A percentile compares a stretch with the other conserved stretches of the same genome.
These are phyloP conservation scores for Micromys minutus DNA, from an alignment of 2,113 vertebrate genomes.

Conservation along the genomic window DNA sequence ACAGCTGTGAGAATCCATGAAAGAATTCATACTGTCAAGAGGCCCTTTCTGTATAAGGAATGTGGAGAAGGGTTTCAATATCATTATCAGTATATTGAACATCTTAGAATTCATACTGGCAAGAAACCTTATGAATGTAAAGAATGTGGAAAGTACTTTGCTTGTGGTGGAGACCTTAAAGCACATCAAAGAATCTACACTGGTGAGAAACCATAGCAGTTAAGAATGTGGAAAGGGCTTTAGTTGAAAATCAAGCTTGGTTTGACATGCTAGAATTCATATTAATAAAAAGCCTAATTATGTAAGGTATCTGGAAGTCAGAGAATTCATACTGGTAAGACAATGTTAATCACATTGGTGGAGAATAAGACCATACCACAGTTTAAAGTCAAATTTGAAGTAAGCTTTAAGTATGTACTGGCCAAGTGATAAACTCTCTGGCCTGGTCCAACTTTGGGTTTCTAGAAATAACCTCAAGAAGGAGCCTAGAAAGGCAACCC, in stretches of 20 bases:
- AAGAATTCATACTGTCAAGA: background rate
- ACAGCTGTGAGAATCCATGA: background rate
- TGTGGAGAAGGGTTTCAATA: background rate
- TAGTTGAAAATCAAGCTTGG: background rate
- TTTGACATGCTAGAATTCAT: background rate
- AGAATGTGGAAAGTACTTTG: conserved; percentile 18
- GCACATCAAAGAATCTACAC: background rate
- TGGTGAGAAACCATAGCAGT: background rate
- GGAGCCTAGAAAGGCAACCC: background rate
- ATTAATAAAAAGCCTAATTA: background rate
- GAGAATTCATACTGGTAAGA: background rate
- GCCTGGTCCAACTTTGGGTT: background rate
- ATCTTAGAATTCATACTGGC: background rate
- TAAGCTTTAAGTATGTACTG: background rate
- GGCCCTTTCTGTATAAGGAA: background rate
- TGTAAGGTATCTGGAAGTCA: background rate
- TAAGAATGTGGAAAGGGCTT: conserved; percentile 16
- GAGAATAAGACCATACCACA: background rate
- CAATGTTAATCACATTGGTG: background rate
- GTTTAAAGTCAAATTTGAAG: background rate
- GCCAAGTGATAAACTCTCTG: background rate
- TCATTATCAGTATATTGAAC: background rate
- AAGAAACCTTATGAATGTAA: conserved; percentile 1
- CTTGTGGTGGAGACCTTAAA: background rate
- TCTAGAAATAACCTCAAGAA: background rate